These are phyloP conservation scores for Apodemia zela DNA, from an alignment of 2,888 invertebrate genomes.

Conservation along the genomic window DNA sequence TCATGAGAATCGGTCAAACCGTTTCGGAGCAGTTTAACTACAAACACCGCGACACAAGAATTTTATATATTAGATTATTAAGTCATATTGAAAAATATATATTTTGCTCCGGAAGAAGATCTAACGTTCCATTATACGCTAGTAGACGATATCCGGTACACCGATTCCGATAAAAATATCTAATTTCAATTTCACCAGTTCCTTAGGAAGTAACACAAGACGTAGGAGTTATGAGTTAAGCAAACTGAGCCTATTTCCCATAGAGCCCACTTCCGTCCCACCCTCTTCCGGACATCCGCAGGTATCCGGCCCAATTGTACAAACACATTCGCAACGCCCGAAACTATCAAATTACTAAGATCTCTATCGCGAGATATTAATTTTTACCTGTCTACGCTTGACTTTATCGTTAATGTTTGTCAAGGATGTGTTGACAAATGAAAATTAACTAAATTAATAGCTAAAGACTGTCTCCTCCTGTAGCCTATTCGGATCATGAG, in stretches of 20 bases:
- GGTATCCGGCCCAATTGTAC: constrained; percentile 46
- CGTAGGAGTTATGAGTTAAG: constrained; percentile 21
- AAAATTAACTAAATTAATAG: no score
- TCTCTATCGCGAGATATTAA: not conserved
- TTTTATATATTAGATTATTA: no score
- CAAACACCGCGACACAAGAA: no score
- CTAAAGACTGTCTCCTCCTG: no score
- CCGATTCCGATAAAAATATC: constrained; percentile 19
- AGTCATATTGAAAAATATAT: no score
- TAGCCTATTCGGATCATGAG: no score
- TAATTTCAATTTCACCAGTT: not conserved
- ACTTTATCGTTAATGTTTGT: no score
- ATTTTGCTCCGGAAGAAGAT: no score
- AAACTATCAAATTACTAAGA: constrained; percentile 7
- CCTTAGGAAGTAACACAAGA: constrained; percentile 14
- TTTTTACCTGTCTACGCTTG: not conserved
- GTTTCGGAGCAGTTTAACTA: no score
- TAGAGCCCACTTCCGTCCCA: constrained; percentile 35
- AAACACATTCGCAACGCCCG: constrained; percentile 37
- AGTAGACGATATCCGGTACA: constrained; percentile 41
- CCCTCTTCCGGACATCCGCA: constrained; percentile 39
- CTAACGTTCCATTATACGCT: no score
- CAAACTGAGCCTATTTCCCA: constrained; percentile 39
- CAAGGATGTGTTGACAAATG: no score
- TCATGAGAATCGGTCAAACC: no score